Percentiles rank a stretch among this genome's conserved stretches.
phyloP scores from a whole-genome alignment of 1,140 invertebrate species.

The Akabosia matsudoensis region DNA sequence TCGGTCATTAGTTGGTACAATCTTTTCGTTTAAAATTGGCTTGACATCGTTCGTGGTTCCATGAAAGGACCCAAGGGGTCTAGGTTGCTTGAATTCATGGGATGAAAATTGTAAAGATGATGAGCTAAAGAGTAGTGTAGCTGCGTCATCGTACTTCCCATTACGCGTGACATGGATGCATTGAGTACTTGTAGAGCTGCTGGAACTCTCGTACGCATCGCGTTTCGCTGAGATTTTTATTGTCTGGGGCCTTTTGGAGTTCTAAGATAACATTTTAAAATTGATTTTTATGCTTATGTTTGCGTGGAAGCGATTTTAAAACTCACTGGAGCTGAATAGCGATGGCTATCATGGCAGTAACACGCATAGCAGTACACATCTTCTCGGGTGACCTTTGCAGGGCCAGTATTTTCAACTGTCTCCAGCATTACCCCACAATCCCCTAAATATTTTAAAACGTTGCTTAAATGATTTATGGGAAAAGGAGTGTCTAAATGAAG shows the following conservation, averaged over 20 bases:
- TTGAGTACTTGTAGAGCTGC: background rate
- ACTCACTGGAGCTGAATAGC: background rate
- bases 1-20: too few species aligned
- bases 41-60: background rate
- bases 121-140: background rate
- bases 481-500: background rate
- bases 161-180: background rate
- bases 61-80: too few species aligned
- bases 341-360: background rate
- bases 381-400: background rate
- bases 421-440: background rate
- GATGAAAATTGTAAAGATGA: background rate
- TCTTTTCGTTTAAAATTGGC: too few species aligned
- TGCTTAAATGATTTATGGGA: background rate
- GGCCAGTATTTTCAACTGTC: background rate
- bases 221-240: background rate
- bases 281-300: background rate
- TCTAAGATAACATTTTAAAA: background rate
- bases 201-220: background rate
- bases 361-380: background rate
- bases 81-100: background rate
- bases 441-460: background rate
- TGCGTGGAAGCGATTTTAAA: background rate
- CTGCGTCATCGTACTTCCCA: background rate
- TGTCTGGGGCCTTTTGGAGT: background rate